Conservation (phyloP, 2,888 invertebrate species). For the Oxystoma pomonae region DNA sequence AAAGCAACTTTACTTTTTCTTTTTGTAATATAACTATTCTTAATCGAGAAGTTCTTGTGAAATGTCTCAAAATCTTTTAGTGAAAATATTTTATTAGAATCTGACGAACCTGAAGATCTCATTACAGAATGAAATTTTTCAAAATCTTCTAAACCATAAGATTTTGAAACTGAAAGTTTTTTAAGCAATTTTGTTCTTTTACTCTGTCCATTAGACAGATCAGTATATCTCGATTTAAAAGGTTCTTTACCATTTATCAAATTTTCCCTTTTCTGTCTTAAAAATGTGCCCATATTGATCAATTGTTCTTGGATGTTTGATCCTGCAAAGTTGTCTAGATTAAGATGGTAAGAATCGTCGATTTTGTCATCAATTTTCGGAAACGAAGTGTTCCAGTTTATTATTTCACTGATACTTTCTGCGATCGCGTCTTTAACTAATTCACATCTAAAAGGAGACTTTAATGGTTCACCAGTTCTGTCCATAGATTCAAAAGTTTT, state of each 20-base stretch:
- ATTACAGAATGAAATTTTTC: conserved; percentile 3
- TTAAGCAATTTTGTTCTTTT: not conserved
- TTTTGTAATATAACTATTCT: conserved; percentile 10
- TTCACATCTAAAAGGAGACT: not conserved
- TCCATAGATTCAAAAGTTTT: not conserved
- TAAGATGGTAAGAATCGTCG: not conserved
- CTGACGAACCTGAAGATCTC: not conserved
- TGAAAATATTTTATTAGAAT: not conserved
- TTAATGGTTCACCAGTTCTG: not conserved
- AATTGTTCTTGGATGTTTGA: not conserved
- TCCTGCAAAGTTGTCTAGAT: not conserved
- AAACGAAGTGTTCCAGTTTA: conserved; percentile 8
- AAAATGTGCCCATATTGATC: not conserved
- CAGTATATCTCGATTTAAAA: conserved; percentile 7
- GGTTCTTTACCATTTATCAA: not conserved
- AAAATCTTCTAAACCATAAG: conserved; percentile 10
- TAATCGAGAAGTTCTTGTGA: not conserved
- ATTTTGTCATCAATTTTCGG: not conserved
- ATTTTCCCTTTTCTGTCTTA: not conserved
- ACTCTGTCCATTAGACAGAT: not conserved
- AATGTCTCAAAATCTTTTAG: conserved; percentile 6
- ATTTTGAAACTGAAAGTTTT: not conserved
- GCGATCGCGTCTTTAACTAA: conserved; percentile 6
- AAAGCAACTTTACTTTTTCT: conserved; percentile 7
- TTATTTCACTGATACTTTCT: conserved; percentile 11